Evolutionary conservation across 2,888 invertebrate genomes (phyloP).

Genomic region (Physocephala rufipes): DNA sequence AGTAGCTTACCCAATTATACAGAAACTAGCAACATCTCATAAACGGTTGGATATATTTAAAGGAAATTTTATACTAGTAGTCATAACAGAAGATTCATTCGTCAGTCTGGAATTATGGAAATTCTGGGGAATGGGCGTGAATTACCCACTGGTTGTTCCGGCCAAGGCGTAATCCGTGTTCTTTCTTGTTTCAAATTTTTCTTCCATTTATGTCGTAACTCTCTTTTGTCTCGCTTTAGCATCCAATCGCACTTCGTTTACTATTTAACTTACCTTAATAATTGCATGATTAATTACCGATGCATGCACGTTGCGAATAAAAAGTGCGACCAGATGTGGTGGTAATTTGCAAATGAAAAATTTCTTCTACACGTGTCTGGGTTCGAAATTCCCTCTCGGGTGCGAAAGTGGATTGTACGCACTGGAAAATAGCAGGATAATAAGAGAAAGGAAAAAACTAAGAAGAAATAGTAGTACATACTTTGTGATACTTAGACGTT

Average conservation of each 20-base stretch:
- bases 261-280: conserved; percentile 7
- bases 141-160: too few species aligned
- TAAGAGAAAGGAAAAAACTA: background rate
- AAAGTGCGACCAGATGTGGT: conserved; percentile 26
- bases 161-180: too few species aligned
- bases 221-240: background rate
- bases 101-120: too few species aligned
- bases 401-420: background rate
- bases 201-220: too few species aligned
- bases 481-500: conserved; percentile 20
- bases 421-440: background rate
- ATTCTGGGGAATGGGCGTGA: too few species aligned
- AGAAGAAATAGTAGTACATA: conserved; percentile 6
- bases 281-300: conserved; percentile 33
- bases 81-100: too few species aligned
- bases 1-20: too few species aligned
- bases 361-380: conserved; percentile 15
- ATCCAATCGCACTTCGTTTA: too few species aligned
- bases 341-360: conserved; percentile 33
- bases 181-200: too few species aligned
- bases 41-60: too few species aligned
- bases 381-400: background rate
- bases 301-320: conserved; percentile 30
- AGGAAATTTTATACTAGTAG: too few species aligned
- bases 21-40: too few species aligned